A percentile compares a stretch with the other conserved stretches of the same genome.
Conservation (phyloP, 2,113 vertebrate species). For the Phaethornis superciliosus region DNA sequence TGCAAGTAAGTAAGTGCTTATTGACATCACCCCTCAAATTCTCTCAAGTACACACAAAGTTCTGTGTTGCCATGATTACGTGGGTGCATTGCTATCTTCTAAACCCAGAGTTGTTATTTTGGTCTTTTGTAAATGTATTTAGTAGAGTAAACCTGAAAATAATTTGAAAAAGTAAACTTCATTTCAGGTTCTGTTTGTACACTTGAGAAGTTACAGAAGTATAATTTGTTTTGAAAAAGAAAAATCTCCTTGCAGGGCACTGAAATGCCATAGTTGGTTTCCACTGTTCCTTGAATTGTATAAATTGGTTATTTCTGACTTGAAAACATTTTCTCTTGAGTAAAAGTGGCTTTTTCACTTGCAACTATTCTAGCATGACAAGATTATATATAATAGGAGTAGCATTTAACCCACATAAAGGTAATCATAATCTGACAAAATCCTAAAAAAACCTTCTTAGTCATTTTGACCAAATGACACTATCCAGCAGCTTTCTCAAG, state of each 20-base stretch:
- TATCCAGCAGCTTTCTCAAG: neutral
- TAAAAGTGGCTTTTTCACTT: neutral
- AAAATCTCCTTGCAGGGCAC: neutral
- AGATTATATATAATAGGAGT: neutral
- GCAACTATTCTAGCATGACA: neutral
- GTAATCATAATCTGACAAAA: neutral
- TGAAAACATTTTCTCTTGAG: neutral
- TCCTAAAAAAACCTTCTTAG: neutral
- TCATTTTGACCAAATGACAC: neutral
- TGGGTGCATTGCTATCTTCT: neutral
- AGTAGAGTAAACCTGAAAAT: neutral
- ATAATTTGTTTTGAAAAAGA: neutral
- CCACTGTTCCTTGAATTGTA: neutral
- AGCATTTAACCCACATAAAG: constrained; percentile 16
- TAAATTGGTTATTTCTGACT: neutral
- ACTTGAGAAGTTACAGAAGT: neutral
- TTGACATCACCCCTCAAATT: neutral
- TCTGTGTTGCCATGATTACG: constrained; percentile 11
- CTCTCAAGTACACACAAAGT: neutral
- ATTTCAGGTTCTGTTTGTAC: neutral
- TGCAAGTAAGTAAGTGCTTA: neutral
- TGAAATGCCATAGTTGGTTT: neutral
- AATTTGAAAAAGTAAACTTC: neutral
- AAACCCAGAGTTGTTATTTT: neutral
- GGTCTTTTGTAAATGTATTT: neutral